A percentile compares a stretch with the other conserved stretches of the same genome.
These are phyloP conservation scores for Valencia hispanica DNA, from an alignment of 2,797 vertebrate species.

Conservation along the genomic window DNA sequence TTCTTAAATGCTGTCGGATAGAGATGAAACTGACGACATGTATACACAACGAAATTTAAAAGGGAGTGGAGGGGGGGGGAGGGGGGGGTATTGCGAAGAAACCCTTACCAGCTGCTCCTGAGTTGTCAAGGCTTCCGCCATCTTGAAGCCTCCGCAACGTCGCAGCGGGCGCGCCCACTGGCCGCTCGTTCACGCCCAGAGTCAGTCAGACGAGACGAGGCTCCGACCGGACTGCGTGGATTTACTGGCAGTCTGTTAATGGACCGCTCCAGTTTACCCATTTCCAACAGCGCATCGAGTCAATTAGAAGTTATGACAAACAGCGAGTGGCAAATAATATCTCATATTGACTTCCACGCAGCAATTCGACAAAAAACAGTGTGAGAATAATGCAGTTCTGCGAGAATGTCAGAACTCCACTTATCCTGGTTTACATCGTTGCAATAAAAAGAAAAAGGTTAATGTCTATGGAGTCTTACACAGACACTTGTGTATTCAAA, in stretches of 20 bases:
- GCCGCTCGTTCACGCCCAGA: slow-evolving; percentile 56
- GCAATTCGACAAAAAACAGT: not conserved
- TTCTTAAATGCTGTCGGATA: not conserved
- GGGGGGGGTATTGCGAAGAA: slow-evolving; percentile 33
- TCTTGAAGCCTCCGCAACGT: slow-evolving; percentile 88
- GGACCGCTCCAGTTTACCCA: not conserved
- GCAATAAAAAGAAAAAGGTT: no score
- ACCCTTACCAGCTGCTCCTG: slow-evolving; percentile 87
- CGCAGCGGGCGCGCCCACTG: slow-evolving; percentile 81
- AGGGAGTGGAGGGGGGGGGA: not conserved
- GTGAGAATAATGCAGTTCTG: not conserved
- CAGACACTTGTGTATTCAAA: no score
- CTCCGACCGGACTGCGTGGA: slow-evolving; percentile 39
- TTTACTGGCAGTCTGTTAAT: not conserved
- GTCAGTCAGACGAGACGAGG: slow-evolving; percentile 6
- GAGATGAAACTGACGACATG: not conserved
- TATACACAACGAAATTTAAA: not conserved
- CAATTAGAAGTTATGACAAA: not conserved
- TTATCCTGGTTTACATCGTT: not conserved
- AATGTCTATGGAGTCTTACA: no score
- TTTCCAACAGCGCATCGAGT: not conserved
- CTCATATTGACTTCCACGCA: not conserved
- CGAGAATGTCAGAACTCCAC: not conserved
- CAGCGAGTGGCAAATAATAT: not conserved
- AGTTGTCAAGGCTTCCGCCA: slow-evolving; percentile 89